These are phyloP conservation scores for Gymnocypris eckloni DNA, from an alignment of 2,797 vertebrate genomes.

Conservation along the genomic window DNA sequence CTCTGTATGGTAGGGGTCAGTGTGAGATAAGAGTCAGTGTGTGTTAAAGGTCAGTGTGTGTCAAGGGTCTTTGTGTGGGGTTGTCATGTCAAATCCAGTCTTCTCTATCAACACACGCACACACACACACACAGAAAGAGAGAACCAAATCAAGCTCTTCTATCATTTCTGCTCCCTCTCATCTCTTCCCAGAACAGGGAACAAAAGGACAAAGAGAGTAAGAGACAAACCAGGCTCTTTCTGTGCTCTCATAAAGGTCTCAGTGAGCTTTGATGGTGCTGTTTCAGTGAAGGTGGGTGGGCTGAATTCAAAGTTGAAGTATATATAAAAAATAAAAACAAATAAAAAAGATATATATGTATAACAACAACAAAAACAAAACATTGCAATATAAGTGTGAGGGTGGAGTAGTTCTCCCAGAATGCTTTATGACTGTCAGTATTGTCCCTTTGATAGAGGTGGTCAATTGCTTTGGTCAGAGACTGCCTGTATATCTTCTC, in stretches of 20 bases:
- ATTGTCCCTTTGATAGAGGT: slow-evolving; percentile 36
- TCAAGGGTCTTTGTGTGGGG: slow-evolving; percentile 37
- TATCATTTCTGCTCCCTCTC: slow-evolving; percentile 22
- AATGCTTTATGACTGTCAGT: slow-evolving; percentile 38
- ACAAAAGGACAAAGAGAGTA: slow-evolving; percentile 48
- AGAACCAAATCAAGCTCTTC: slow-evolving; percentile 37
- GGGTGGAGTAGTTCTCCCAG: slow-evolving; percentile 19
- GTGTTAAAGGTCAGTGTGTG: slow-evolving; percentile 19
- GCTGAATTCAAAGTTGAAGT: slow-evolving; percentile 24
- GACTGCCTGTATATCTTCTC: slow-evolving; percentile 32
- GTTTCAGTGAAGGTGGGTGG: slow-evolving; percentile 30
- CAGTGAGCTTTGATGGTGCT: slow-evolving; percentile 37
- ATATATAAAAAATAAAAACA: neutral
- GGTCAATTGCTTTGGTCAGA: no score
- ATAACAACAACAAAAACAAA: slow-evolving; percentile 40
- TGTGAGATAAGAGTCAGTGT: slow-evolving; percentile 34
- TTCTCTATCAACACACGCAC: slow-evolving; percentile 4
- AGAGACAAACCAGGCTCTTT: slow-evolving; percentile 39
- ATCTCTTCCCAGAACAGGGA: slow-evolving; percentile 31
- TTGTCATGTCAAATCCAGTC: slow-evolving; percentile 15
- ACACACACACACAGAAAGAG: neutral
- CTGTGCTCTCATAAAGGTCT: slow-evolving; percentile 24
- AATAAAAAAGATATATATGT: neutral
- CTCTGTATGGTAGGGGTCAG: slow-evolving; percentile 26
- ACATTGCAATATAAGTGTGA: slow-evolving; percentile 25